Conservation (phyloP, 1,140 invertebrate genomes). For the Lucilia cuprina region DNA sequence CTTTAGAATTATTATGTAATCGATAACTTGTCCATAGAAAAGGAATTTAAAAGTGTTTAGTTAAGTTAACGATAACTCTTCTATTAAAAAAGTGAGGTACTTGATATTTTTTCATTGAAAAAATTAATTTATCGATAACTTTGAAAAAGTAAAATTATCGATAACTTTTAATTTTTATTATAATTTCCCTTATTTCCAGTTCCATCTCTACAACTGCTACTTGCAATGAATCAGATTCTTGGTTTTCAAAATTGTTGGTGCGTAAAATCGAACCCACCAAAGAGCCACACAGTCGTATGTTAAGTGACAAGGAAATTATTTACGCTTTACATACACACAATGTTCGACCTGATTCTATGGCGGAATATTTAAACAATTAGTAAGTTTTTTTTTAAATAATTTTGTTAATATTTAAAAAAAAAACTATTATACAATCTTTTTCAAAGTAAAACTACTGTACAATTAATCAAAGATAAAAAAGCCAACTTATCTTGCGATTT, state of each 20-base stretch:
- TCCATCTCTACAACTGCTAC: conserved; percentile 46
- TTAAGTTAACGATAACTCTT: no score
- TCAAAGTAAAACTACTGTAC: conserved; percentile 80
- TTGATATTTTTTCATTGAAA: no score
- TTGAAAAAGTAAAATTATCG: no score
- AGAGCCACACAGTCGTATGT: conserved; percentile 92
- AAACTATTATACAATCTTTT: no score
- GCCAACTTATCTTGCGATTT: conserved; percentile 75
- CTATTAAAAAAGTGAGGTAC: no score
- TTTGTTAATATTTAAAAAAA: no score
- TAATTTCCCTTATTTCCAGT: conserved; percentile 35
- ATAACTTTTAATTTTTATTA: no score
- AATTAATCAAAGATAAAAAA: conserved; percentile 78
- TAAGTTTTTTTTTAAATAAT: conserved; percentile 67
- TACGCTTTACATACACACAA: conserved; percentile 95
- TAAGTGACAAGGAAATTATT: conserved; percentile 93
- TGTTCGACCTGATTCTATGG: conserved; percentile 84
- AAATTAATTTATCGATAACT: no score
- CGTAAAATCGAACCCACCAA: conserved; percentile 92
- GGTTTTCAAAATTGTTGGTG: conserved; percentile 88
- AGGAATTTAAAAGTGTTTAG: no score
- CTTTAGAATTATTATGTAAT: no score
- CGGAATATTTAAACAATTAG: conserved; percentile 89
- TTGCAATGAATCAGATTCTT: conserved; percentile 70
- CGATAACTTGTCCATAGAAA: no score